Base-by-base conservation (phyloP, 1,140 invertebrate genomes). In the Drosophila trapezifrons region DNA sequence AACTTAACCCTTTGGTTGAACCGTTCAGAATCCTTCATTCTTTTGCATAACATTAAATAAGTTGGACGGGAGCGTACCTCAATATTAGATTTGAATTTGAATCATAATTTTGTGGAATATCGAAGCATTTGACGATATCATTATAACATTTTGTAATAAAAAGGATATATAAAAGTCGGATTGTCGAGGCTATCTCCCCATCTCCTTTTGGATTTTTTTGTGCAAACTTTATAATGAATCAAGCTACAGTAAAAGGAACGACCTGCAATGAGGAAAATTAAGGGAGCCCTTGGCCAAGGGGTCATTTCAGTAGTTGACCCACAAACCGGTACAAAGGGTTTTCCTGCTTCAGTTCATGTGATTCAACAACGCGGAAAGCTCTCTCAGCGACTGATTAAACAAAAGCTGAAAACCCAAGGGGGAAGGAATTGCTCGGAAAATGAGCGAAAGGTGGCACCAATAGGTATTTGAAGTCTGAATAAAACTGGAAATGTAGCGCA, bases 231-330 rank as follows among this genome's bases (percentile, higher is more conserved):
- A 57, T 43, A 38, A 66, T 75, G 59, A 54, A 49, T 35, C 40
- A 40, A 70, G 65, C 45, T 51, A 49, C 40, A 71, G 56, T 45
- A 71, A 71, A 70, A 55, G 13, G 42, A 47, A 35, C 20, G 27
- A 43, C 49, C 63, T 46, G 66, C 62, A 63, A 46, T 32, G 37
- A 27, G 64, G 12, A 27, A 29, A 57, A 47, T 25, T 46, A 40
- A 43, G 64, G 25, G 22, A 67, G 40, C 65, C 67, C 35, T 57
- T 58, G 65, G 65, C 69, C 54, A 58, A 37, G 43, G 67, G 67
- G 65, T 71, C 67, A 71, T 58, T 76, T 47, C 40, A 59, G 52
- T 67, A 76, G 80, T 83, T 83, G 80, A 83, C 76, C 80, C 63
- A 83, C 75, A 83, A 83, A 78, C 37, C 47, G 71, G 64, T 45